Conservation (phyloP, 2,888 invertebrate genomes). For the Aproaerema taeniolella region DNA sequence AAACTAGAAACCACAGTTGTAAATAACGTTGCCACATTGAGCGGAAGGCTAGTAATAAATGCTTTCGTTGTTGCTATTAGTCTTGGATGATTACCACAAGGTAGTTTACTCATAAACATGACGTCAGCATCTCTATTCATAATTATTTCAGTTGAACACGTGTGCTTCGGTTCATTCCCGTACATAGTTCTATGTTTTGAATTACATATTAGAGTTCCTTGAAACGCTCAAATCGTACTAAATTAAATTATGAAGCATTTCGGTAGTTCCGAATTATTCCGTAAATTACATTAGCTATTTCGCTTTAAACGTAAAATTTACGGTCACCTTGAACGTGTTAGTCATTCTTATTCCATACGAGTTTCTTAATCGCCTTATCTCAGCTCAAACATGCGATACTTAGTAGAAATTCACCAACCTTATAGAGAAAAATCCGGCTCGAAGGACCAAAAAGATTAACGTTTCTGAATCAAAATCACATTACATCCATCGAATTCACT, state of each 20-base stretch:
- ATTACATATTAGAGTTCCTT: neutral
- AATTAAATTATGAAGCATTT: neutral
- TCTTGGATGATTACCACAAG: conserved; percentile 4
- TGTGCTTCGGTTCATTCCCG: no score
- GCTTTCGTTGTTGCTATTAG: neutral
- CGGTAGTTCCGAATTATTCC: neutral
- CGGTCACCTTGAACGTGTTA: conserved; percentile 27
- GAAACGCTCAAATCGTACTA: neutral
- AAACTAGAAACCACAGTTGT: neutral
- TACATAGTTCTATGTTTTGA: no score
- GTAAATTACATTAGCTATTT: conserved; percentile 1
- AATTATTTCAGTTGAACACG: no score
- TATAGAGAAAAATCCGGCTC: conserved; percentile 36
- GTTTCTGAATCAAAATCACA: conserved; percentile 65
- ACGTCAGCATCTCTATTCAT: conserved; percentile 29
- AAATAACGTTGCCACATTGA: neutral
- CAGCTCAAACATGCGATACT: conserved; percentile 18
- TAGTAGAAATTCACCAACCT: conserved; percentile 36
- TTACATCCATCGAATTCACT: conserved; percentile 67
- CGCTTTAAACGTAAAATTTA: conserved; percentile 8
- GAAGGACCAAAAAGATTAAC: conserved; percentile 36
- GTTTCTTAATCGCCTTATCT: conserved; percentile 22
- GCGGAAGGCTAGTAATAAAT: no score
- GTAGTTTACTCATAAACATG: conserved; percentile 23
- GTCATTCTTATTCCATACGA: conserved; percentile 20